Evolutionary conservation across 2,113 vertebrate species (phyloP).

Genomic region (Alaudala cheleensis): DNA sequence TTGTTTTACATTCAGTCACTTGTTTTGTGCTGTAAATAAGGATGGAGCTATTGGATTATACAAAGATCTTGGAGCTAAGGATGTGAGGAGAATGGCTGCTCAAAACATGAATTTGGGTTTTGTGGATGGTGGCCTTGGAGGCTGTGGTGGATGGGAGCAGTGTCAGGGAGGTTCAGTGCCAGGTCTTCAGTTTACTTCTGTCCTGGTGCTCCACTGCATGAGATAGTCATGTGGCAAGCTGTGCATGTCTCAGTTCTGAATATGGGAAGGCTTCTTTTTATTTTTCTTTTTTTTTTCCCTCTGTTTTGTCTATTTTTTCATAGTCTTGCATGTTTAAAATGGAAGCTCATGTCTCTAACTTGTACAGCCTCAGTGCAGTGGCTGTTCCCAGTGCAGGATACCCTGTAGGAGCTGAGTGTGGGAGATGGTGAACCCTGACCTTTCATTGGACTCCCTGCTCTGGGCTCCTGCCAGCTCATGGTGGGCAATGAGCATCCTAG

Average conservation of each 20-base stretch:
- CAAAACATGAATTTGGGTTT: not conserved
- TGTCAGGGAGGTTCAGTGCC: not conserved
- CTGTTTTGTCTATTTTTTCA: not conserved
- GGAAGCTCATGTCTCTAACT: not conserved
- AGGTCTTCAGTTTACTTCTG: not conserved
- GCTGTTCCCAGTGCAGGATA: not conserved
- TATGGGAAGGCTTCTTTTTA: fast-evolving
- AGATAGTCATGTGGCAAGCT: fast-evolving
- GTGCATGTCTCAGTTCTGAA: fast-evolving
- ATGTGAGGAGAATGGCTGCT: constrained; percentile 16
- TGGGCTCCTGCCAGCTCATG: not conserved
- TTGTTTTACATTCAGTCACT: constrained; percentile 75
- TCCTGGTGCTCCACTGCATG: not conserved
- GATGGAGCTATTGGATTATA: constrained; percentile 54
- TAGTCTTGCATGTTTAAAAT: not conserved
- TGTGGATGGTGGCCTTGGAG: not conserved
- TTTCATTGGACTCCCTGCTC: not conserved
- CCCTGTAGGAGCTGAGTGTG: not conserved
- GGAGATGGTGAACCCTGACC: not conserved
- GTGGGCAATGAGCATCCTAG: not conserved
- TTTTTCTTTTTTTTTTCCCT: fast-evolving
- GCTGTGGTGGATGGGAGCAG: not conserved
- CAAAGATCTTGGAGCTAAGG: not conserved
- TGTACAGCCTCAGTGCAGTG: not conserved
- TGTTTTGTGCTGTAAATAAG: constrained; percentile 84